Percentiles rank a stretch among this genome's conserved stretches.
These are phyloP conservation scores for Scolopax bukidnonensis DNA, from an alignment of 2,797 vertebrate species.

Conservation along the genomic window DNA sequence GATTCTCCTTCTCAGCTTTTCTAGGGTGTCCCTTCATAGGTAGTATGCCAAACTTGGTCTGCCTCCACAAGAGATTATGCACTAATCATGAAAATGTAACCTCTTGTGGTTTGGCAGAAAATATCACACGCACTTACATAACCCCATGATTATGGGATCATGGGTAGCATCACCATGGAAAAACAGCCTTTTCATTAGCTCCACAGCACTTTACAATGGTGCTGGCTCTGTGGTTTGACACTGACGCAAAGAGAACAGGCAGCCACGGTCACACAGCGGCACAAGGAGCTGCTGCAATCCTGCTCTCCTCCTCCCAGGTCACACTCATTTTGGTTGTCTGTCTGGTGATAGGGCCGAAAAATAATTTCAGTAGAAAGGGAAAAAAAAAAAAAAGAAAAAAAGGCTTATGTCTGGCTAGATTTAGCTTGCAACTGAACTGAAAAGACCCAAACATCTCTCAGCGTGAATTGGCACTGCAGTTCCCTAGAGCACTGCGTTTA, in stretches of 20 bases:
- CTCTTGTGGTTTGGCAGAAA: not conserved
- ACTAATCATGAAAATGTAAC: not conserved
- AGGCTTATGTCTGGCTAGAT: not conserved
- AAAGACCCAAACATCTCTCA: not conserved
- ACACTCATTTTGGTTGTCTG: not conserved
- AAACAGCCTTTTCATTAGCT: not conserved
- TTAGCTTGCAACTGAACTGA: not conserved
- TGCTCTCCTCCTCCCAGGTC: not conserved
- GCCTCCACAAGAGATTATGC: not conserved
- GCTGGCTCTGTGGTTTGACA: not conserved
- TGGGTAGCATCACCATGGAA: not conserved
- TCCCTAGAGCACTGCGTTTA: not conserved
- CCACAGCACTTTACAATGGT: not conserved
- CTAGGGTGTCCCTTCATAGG: not conserved
- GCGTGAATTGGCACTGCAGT: not conserved
- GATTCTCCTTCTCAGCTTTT: not conserved
- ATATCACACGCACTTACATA: not conserved
- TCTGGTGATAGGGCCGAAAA: not conserved
- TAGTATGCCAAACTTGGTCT: not conserved
- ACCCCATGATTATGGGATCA: not conserved
- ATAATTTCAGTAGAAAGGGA: not conserved
- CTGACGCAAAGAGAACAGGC: not conserved
- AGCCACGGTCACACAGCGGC: fast-evolving
- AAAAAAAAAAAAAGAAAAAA: no score
- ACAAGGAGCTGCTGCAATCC: not conserved